Evolutionary conservation across 2,113 vertebrate genomes (phyloP).

Genomic region (Oncorhynchus gorbuscha): DNA sequence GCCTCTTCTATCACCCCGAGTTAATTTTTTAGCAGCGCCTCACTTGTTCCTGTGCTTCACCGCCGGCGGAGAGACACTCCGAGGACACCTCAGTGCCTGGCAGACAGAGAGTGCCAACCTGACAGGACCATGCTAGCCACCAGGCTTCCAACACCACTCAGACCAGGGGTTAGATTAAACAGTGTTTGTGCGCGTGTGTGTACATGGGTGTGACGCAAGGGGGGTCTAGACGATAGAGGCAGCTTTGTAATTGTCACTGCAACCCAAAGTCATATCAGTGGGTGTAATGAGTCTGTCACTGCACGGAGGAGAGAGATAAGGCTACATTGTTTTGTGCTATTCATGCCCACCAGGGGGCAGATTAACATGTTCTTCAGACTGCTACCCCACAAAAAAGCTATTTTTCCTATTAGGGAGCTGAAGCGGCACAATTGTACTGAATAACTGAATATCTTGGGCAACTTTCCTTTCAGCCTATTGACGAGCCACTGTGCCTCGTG

Average conservation of each 20-base stretch:
- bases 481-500: constrained; percentile 72
- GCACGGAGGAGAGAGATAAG: not conserved
- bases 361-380: not conserved
- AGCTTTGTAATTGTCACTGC: not conserved
- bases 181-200: not conserved
- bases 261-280: too few species aligned
- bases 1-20: too few species aligned
- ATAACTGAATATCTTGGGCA: too few species aligned
- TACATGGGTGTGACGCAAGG: not conserved
- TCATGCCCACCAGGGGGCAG: too few species aligned
- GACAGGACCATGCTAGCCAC: not conserved
- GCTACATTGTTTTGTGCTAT: not conserved
- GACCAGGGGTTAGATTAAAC: not conserved
- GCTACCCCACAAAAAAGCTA: too few species aligned
- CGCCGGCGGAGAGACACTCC: too few species aligned
- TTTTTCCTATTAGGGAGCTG: too few species aligned
- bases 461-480: constrained; percentile 70
- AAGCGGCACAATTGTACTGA: too few species aligned
- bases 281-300: not conserved
- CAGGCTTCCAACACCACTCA: not conserved
- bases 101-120: not conserved
- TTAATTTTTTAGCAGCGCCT: not conserved
- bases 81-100: too few species aligned
- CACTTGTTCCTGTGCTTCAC: not conserved
- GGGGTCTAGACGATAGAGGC: not conserved